Percentiles rank a stretch among this genome's conserved stretches.
Conservation (phyloP, 1,140 invertebrate genomes). For the Aphidius ervi region DNA sequence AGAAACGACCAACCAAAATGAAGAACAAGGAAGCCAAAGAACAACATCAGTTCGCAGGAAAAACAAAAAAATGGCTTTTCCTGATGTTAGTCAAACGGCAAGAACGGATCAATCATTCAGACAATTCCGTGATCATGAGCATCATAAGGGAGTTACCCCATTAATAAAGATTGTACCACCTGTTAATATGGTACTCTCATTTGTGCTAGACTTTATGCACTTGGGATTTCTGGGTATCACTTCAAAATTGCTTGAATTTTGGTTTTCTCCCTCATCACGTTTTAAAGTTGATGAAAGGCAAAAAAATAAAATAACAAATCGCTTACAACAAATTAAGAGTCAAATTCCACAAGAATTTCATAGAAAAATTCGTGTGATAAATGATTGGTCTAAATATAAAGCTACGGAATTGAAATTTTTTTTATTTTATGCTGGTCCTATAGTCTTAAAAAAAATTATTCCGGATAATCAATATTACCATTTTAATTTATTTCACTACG, state of each 20-base stretch:
- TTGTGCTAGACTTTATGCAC: slow-evolving; percentile 22
- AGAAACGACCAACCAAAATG: no score
- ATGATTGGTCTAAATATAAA: slow-evolving; percentile 22
- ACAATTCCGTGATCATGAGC: slow-evolving; percentile 5
- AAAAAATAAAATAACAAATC: slow-evolving; percentile 16
- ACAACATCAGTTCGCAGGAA: not conserved
- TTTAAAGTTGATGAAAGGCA: slow-evolving; percentile 1
- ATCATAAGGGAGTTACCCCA: slow-evolving; percentile 11
- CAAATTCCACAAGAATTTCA: slow-evolving; percentile 26
- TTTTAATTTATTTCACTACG: slow-evolving; percentile 4
- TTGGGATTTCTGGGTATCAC: slow-evolving; percentile 15
- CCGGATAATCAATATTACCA: not conserved
- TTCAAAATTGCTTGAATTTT: slow-evolving; percentile 6
- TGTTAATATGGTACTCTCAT: slow-evolving; percentile 9
- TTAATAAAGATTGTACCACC: slow-evolving; percentile 10
- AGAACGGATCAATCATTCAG: slow-evolving; percentile 16
- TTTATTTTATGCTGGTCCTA: slow-evolving; percentile 26
- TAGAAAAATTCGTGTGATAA: slow-evolving; percentile 20
- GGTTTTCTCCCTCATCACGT: not conserved
- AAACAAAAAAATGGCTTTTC: slow-evolving; percentile 8
- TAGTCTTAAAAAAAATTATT: slow-evolving; percentile 13
- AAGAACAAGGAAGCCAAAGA: no score
- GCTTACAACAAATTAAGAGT: slow-evolving; percentile 15
- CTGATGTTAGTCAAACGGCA: not conserved
- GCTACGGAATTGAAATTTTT: slow-evolving; percentile 28